phyloP scores from a whole-genome alignment of 2,888 invertebrate species.

The Drosophila glabriapex region DNA sequence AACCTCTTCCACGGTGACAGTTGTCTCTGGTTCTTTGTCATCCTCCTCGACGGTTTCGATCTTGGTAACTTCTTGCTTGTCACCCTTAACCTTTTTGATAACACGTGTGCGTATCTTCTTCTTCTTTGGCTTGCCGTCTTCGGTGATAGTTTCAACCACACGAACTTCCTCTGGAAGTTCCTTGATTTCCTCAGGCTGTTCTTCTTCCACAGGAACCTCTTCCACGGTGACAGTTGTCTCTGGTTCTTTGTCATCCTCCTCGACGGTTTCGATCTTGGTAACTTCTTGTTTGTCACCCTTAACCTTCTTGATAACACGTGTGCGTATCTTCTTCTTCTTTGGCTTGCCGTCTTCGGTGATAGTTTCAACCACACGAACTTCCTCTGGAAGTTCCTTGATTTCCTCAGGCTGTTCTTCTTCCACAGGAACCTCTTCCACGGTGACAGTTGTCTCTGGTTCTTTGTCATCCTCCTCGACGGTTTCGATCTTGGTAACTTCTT shows the following conservation, averaged over 20 bases:
- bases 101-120: too few species aligned
- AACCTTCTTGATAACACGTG: slow-evolving; percentile 30
- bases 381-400: slow-evolving; percentile 20
- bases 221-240: slow-evolving; percentile 28
- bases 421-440: slow-evolving; percentile 17
- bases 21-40: too few species aligned
- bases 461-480: slow-evolving; percentile 29
- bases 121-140: too few species aligned
- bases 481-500: slow-evolving; percentile 30
- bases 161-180: too few species aligned
- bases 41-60: too few species aligned
- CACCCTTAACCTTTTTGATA: too few species aligned
- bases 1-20: too few species aligned
- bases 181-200: too few species aligned
- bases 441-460: slow-evolving; percentile 25
- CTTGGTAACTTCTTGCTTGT: too few species aligned
- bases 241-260: slow-evolving; percentile 29
- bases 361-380: slow-evolving; percentile 23
- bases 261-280: slow-evolving; percentile 33
- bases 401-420: slow-evolving; percentile 17
- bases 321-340: slow-evolving; percentile 27
- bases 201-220: slow-evolving; percentile 6
- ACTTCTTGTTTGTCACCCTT: slow-evolving; percentile 34
- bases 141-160: too few species aligned
- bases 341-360: slow-evolving; percentile 22